These are phyloP conservation scores for Rhyacophila brunnea DNA, from an alignment of 1,140 invertebrate genomes.

Conservation along the genomic window DNA sequence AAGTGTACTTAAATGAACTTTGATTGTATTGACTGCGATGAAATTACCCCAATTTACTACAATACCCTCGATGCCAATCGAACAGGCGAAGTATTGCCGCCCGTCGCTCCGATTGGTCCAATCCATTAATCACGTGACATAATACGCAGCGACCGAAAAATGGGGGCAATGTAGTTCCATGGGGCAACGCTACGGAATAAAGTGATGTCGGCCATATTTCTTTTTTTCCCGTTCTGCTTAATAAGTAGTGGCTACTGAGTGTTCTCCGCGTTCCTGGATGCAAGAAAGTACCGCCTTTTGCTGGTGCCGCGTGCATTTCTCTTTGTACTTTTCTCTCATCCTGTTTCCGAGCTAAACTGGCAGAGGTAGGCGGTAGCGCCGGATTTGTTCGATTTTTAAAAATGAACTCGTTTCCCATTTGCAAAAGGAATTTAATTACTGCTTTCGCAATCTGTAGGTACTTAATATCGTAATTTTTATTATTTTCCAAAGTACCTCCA, in stretches of 20 bases:
- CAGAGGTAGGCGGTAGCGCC: too few species aligned
- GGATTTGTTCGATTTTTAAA: too few species aligned
- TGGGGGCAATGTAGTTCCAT: neutral
- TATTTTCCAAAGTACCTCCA: too few species aligned
- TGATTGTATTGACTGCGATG: too few species aligned
- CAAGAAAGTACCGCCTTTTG: neutral
- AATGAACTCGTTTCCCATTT: too few species aligned
- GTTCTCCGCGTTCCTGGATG: neutral
- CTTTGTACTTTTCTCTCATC: neutral
- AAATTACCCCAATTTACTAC: too few species aligned
- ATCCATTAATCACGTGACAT: constrained; percentile 35
- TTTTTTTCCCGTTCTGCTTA: constrained; percentile 16
- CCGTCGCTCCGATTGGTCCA: constrained; percentile 31
- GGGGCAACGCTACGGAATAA: constrained; percentile 2
- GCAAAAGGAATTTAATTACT: too few species aligned
- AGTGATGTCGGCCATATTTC: constrained; percentile 16
- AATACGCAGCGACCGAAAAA: constrained; percentile 7
- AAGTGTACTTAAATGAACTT: too few species aligned
- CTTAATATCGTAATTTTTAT: too few species aligned
- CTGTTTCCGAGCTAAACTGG: too few species aligned
- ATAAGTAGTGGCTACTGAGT: constrained; percentile 8
- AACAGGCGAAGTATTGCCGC: neutral
- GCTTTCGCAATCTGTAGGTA: too few species aligned
- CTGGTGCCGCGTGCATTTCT: neutral
- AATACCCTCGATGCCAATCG: too few species aligned